Base-by-base conservation (phyloP, 2,888 invertebrate species). In the Sarcophaga carnaria region DNA sequence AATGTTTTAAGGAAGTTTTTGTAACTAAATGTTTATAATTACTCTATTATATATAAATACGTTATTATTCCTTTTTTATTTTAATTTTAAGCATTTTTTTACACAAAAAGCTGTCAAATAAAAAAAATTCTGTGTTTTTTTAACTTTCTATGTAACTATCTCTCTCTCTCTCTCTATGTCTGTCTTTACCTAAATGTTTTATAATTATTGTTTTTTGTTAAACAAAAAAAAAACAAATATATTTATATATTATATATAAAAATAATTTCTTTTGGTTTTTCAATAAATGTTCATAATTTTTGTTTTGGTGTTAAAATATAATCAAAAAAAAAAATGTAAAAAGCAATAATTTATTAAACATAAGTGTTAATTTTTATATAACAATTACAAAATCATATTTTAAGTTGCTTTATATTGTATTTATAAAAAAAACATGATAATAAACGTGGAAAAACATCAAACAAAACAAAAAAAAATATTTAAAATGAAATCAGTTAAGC, bases 101-200 rank as follows among this genome's bases (percentile, higher is more conserved):
- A 84, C 81, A 80, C 20, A 49, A 78, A 80, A 75, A 86, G 83
- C 86, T 83, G 80, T 78, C 49, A 79, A 72, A 66, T 77, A 70
- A 70, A 75, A 81, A 83, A 80, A 88, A 74, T 88, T 85, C 78
- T 88, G 88, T 88, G 88, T 88, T 37, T 37, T 86, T 78, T 69
- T 76, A 80, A 79, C 81, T 83, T 81, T 85, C 77, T 79, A 70
- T 82, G 82, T 78, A 85, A 86, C 66, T 83, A 86, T 80, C 20
- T 59, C 64, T 75, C 69, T 71, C 69, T 71, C 67, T 80, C 37
- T 80, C 72, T 83, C 71, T 83, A 71, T 78, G 77, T 87, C 84
- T 87, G 71, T 87, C 81, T 75, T 82, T 81, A 87, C 22, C 75
- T 87, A 84, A 84, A 82, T 87, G 87, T 87, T 88, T 88, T 89